These are phyloP conservation scores for Pelusios castaneus DNA, from an alignment of 2,113 vertebrate species.

Conservation along the genomic window DNA sequence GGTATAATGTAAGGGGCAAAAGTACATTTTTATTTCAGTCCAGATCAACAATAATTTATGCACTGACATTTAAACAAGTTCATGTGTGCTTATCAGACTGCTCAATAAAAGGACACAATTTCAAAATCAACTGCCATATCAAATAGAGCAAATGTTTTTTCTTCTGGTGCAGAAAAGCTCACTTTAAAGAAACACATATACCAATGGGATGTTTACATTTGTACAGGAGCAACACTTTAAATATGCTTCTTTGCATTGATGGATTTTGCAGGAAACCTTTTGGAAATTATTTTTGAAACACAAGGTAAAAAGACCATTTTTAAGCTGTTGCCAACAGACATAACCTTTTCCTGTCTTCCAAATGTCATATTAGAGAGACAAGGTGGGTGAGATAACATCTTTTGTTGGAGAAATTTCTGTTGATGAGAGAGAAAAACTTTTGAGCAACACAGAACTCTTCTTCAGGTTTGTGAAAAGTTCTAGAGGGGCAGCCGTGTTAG, in stretches of 20 bases:
- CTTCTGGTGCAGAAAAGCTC: not conserved
- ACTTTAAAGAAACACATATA: not conserved
- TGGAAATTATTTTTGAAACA: not conserved
- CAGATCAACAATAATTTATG: slow-evolving; percentile 43
- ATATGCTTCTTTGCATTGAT: not conserved
- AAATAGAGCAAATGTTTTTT: not conserved
- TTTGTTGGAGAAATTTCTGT: not conserved
- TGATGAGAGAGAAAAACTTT: not conserved
- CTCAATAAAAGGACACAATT: slow-evolving; percentile 43
- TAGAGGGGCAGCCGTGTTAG: too few species aligned
- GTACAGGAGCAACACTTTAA: not conserved
- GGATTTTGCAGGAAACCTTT: not conserved
- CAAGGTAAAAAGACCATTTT: not conserved
- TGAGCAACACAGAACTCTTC: not conserved
- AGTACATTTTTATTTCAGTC: not conserved
- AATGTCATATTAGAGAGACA: not conserved
- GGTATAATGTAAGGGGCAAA: slow-evolving; percentile 22
- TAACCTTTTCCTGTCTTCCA: not conserved
- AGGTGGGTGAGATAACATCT: not conserved
- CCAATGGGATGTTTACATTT: not conserved
- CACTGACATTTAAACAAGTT: slow-evolving; percentile 35
- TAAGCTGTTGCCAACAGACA: not conserved
- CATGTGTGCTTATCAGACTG: slow-evolving; percentile 38
- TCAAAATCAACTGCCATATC: not conserved
- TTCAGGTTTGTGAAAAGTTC: not conserved